Evolutionary conservation across 1,140 invertebrate genomes (phyloP), one percentile per base, ranked within the genome.

Genomic region (Tetragnatha versicolor): DNA sequence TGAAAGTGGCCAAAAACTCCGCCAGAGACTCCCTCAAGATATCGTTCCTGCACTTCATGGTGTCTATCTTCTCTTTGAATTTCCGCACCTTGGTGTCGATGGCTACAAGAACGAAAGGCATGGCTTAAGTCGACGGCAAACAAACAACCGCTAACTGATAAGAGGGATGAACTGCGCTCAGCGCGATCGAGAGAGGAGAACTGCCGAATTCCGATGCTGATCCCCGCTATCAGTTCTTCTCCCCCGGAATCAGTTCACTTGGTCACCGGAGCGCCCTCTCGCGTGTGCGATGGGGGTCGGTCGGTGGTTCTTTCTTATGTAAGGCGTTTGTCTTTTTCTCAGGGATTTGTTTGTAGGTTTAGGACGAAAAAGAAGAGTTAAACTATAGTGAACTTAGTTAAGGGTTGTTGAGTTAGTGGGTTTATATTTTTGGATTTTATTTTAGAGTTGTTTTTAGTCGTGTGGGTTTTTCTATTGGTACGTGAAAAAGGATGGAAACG

Each of bases 1-100:
- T 82, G 79, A 89, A 88, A 17, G 88, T 89, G 51, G 88, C 88
- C n/a, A 87, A 79, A 66, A 88, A 85, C 82, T 88, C 88, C 14
- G 88, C 85, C 22, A 88, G 78, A 39, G 85, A 83, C 76, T 88
- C 85, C 33, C 87, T 80, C 7, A 85, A 45, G 3, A 84, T 63
- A 20, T 81, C 66, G 47, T 82, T 83, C 47, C 31, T 27, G 66
- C 66, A 69, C 29, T 35, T 53, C 66, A 69, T 69, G 25, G 45
- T 69, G 66, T 69, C 53, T n/a, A 69, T n/a, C 22, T 69, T 69
- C 14, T 69, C 66, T 25, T 45, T 33, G 20, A 69, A 69, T 10
- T 69, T 69, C 31, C 53, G 51, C 66, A 69, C 66, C 47, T 33
- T 20, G n/a, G 66, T 69, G 47, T 69, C 66, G 17, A 69, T 31